Evolutionary conservation across 1,140 invertebrate species (phyloP).

Genomic region (Cylas formicarius): DNA sequence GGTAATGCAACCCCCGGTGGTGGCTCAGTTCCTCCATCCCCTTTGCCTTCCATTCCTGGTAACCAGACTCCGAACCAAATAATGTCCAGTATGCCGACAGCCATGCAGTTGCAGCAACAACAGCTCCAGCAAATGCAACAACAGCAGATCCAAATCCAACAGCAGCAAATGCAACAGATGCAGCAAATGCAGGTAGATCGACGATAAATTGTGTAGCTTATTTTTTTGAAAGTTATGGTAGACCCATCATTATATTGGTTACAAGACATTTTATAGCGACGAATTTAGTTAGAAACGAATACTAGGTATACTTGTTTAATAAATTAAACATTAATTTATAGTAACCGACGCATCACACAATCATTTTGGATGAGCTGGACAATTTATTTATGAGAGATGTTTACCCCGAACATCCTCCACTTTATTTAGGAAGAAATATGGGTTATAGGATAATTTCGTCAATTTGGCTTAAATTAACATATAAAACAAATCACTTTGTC

Average conservation of each 20-base stretch:
- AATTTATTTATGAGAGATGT: too few relatives aligned
- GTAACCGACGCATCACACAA: too few relatives aligned
- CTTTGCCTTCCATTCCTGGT: constrained; percentile 27
- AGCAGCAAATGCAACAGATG: constrained; percentile 42
- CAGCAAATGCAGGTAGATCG: constrained; percentile 44
- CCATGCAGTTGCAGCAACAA: constrained; percentile 44
- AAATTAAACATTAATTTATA: too few relatives aligned
- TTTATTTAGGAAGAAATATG: too few relatives aligned
- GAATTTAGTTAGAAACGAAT: too few relatives aligned
- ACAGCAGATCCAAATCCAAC: constrained; percentile 43
- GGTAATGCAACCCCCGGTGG: constrained; percentile 25
- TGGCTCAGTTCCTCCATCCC: constrained; percentile 26
- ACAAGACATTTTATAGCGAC: constrained; percentile 2
- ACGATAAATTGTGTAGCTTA: constrained; percentile 30
- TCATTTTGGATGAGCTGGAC: too few relatives aligned
- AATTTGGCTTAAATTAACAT: too few relatives aligned
- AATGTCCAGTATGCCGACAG: constrained; percentile 26
- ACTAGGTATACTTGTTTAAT: too few relatives aligned
- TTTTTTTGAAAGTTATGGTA: constrained; percentile 22
- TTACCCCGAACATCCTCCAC: too few relatives aligned
- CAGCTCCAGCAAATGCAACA: constrained; percentile 48
- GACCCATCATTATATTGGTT: too few relatives aligned
- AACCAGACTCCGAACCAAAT: constrained; percentile 32
- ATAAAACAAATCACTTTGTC: too few relatives aligned
- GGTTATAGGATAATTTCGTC: too few relatives aligned